These are phyloP conservation scores for Eira barbara DNA, from an alignment of 2,113 vertebrate species.

Conservation along the genomic window DNA sequence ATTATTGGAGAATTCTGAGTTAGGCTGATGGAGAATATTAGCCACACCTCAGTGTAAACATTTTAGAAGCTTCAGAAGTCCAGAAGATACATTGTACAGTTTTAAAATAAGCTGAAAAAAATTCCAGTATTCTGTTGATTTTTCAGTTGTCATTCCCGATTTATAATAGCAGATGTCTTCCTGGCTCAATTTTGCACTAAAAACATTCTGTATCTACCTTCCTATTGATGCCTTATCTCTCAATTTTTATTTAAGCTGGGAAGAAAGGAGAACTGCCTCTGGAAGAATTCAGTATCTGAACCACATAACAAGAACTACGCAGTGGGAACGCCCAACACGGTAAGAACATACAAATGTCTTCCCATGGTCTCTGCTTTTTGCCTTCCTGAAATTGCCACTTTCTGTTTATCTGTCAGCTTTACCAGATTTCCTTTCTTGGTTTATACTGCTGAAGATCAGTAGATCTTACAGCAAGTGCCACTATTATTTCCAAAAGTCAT, in stretches of 20 bases:
- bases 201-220: constrained; percentile 74
- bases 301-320: constrained; percentile 95
- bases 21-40: constrained; percentile 35
- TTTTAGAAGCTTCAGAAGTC: constrained; percentile 41
- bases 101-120: constrained; percentile 29
- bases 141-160: constrained; percentile 55
- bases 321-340: constrained; percentile 97
- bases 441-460: not conserved
- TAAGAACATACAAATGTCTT: constrained; percentile 66
- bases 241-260: constrained; percentile 88
- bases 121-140: not conserved
- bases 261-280: constrained; percentile 94
- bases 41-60: not conserved
- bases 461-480: not conserved
- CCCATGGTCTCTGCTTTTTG: not conserved
- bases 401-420: not conserved
- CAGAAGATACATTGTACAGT: not conserved
- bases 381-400: not conserved
- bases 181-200: constrained; percentile 71
- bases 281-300: constrained; percentile 97
- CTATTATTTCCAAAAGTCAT: constrained; percentile 6
- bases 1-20: not conserved
- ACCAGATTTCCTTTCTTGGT: constrained; percentile 26
- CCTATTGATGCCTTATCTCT: constrained; percentile 75
- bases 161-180: constrained; percentile 67